Base-by-base conservation (phyloP, 2,888 invertebrate genomes). In the Xylota segnis region DNA sequence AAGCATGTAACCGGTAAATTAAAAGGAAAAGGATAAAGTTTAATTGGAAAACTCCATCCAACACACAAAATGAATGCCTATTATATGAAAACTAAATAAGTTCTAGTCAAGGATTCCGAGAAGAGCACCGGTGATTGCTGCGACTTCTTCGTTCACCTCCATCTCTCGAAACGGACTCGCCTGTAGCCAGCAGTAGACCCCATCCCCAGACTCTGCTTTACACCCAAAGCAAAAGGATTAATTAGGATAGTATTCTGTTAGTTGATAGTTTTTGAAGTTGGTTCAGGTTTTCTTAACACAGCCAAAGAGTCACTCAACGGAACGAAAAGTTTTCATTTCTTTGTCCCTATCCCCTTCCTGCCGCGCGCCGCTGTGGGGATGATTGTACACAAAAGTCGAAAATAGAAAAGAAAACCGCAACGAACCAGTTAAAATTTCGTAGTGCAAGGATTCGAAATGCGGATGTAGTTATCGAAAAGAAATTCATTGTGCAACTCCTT, bases 1-100 rank as follows among this genome's bases (percentile, higher is more conserved):
- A 91, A 91, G 90, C 92, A 91, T 92, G 91, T 91, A 91, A 91
- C 91, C 91, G 90, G 91, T 90, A 91, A 92, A 91, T 91, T 92
- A 91, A 91, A 86, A 90, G 90, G 90, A 91, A 90, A 91, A 91
- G 91, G 92, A 92, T 91, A 91, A 92, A 92, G 91, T 92, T 92
- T 92, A 92, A 92, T 92, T 92, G 92, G 92, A 92, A 92, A 92
- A 92, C 91, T 92, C 87, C 61, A 81, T 77, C 81, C 88, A 77
- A 83, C 87, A 84, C 71, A 79, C 83, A 75, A 87, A 83, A 87
- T 86, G 86, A 86, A 86, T 86, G 86, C 86, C 86, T 86, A 86
- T 86, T 86, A 86, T 86, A 86, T 86, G 82, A 86, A 86, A 86
- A 86, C 82, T 86, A 86, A 86, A 86, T 86, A 86, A 86, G 86